Conservation (phyloP, 2,888 invertebrate genomes). For the Nasonovia ribisnigri region DNA sequence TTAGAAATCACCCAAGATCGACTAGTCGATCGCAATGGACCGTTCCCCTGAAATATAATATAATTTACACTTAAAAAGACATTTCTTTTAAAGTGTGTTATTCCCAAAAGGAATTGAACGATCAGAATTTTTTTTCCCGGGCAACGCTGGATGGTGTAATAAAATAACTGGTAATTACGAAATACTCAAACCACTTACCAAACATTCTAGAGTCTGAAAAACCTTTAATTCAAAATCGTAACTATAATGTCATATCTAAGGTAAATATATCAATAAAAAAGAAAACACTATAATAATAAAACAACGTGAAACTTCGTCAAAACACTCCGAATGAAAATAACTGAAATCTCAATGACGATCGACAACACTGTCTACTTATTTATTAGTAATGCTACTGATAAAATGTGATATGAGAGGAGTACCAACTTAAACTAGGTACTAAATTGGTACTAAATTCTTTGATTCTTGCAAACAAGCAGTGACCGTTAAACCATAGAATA, state of each 20-base stretch:
- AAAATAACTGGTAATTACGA: neutral
- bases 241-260: neutral
- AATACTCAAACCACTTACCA: conserved; percentile 51
- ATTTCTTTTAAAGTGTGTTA: no score
- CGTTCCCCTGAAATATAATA: no score
- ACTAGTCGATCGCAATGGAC: no score
- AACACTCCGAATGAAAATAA: neutral
- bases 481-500: neutral
- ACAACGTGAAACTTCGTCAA: conserved; percentile 21
- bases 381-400: conserved; percentile 33
- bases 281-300: neutral
- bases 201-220: conserved; percentile 41
- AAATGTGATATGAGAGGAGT: conserved; percentile 24
- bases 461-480: neutral
- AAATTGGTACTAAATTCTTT: no score
- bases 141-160: no score
- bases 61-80: no score
- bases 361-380: neutral
- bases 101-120: no score
- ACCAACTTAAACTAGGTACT: conserved; percentile 59
- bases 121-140: no score
- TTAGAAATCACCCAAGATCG: no score
- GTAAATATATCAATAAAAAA: neutral
- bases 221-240: neutral
- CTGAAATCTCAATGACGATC: conserved; percentile 29